Conservation (phyloP, 1,140 invertebrate species). For the Papilio aristodemus region DNA sequence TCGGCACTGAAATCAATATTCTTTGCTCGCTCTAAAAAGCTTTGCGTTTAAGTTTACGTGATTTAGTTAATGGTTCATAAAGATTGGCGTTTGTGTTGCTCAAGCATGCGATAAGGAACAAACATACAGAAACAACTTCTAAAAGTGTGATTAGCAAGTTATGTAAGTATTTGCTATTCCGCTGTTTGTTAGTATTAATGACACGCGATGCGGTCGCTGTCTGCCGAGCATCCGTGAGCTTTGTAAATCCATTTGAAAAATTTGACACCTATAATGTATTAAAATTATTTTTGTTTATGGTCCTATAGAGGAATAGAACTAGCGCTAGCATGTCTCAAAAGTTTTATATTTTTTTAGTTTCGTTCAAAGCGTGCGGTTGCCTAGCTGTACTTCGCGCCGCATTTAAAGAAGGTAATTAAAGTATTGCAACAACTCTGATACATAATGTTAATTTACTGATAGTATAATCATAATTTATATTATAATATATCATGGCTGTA, state of each 20-base stretch:
- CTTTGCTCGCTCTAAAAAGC: not conserved
- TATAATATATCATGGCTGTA: not conserved
- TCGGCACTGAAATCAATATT: not conserved
- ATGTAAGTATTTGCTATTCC: conserved; percentile 3
- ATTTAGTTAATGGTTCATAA: conserved; percentile 2
- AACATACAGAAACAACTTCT: not conserved
- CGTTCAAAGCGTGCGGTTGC: no score
- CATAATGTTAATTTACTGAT: no score
- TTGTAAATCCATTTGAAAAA: not conserved
- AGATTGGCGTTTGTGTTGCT: conserved; percentile 12
- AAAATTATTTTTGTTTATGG: no score
- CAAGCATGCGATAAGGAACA: conserved; percentile 1
- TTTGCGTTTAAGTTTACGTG: conserved; percentile 11
- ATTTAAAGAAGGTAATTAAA: no score
- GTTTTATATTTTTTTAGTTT: no score
- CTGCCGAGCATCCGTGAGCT: not conserved
- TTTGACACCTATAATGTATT: no score
- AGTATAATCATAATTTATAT: no score
- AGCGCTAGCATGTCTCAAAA: no score
- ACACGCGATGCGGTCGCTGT: conserved; percentile 12
- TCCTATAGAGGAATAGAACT: no score
- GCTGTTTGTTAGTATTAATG: not conserved
- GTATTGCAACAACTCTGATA: no score
- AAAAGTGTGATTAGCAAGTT: conserved; percentile 2
- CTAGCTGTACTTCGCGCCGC: no score